A percentile compares a stretch with the other conserved stretches of the same genome.
Evolutionary conservation across 2,113 vertebrate genomes (phyloP).

Genomic region (Cygnus atratus): DNA sequence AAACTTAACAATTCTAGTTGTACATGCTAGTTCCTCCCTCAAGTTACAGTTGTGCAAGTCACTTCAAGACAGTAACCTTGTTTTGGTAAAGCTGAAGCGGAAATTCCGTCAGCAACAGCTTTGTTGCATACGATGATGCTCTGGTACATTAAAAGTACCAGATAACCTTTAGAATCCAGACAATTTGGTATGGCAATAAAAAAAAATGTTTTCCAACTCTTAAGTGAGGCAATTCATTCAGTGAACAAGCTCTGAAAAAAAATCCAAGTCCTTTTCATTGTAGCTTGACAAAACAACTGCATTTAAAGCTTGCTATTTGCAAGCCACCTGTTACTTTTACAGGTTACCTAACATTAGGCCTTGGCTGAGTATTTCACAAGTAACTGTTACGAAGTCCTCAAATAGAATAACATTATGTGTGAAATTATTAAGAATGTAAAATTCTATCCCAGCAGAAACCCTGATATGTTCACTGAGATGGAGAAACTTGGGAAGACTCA

Average conservation of each 20-base stretch:
- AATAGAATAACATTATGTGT: accelerated
- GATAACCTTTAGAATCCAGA: neutral
- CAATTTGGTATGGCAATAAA: neutral
- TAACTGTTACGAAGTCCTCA: neutral
- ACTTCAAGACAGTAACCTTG: neutral
- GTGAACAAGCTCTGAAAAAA: neutral
- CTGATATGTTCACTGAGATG: neutral
- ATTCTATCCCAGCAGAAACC: neutral
- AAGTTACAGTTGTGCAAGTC: neutral
- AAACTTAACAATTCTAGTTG: neutral
- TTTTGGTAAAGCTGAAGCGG: neutral
- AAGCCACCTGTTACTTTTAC: accelerated
- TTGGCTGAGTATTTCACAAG: neutral
- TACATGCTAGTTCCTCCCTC: neutral
- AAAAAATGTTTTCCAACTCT: neutral
- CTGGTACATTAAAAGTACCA: neutral
- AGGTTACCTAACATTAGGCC: neutral
- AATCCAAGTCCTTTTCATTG: neutral
- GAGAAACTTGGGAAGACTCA: neutral
- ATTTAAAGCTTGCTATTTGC: neutral
- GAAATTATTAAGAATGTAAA: neutral
- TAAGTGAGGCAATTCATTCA: neutral
- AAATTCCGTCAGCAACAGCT: neutral
- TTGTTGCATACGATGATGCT: neutral
- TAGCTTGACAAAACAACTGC: neutral